These are phyloP conservation scores for Lepidurus packardi DNA, from an alignment of 1,140 invertebrate genomes.

Conservation along the genomic window DNA sequence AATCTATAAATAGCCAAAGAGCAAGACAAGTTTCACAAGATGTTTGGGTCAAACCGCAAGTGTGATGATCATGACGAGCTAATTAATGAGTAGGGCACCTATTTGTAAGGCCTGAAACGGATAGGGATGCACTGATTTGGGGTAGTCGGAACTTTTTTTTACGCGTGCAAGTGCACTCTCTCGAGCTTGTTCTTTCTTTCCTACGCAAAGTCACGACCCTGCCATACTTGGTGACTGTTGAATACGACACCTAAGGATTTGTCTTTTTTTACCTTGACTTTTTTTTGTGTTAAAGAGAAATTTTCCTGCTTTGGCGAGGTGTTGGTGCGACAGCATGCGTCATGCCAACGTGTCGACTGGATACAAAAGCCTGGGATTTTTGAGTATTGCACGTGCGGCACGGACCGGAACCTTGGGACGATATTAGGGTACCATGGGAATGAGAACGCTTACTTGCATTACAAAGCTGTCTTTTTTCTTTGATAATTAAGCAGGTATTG, in stretches of 20 bases:
- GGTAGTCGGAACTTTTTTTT: not conserved
- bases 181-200: not conserved
- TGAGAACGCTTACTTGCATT: not conserved
- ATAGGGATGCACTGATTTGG: not conserved
- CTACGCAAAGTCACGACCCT: not conserved
- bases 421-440: not conserved
- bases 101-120: not conserved
- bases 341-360: constrained; percentile 1
- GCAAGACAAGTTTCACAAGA: not conserved
- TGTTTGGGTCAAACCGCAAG: not conserved
- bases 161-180: not conserved
- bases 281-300: not conserved
- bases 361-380: constrained; percentile 1
- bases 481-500: not conserved
- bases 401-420: not conserved
- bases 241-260: constrained; percentile 11
- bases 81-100: not conserved
- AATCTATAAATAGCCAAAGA: not conserved
- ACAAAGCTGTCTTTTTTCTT: not conserved
- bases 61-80: not conserved
- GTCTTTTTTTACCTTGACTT: not conserved
- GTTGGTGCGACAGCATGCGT: not conserved
- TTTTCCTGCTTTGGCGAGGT: not conserved
- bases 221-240: not conserved
- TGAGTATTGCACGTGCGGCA: not conserved